A percentile compares a stretch with the other conserved stretches of the same genome.
These are phyloP conservation scores for Mercenaria mercenaria DNA, from an alignment of 1,140 invertebrate species.

Conservation along the genomic window DNA sequence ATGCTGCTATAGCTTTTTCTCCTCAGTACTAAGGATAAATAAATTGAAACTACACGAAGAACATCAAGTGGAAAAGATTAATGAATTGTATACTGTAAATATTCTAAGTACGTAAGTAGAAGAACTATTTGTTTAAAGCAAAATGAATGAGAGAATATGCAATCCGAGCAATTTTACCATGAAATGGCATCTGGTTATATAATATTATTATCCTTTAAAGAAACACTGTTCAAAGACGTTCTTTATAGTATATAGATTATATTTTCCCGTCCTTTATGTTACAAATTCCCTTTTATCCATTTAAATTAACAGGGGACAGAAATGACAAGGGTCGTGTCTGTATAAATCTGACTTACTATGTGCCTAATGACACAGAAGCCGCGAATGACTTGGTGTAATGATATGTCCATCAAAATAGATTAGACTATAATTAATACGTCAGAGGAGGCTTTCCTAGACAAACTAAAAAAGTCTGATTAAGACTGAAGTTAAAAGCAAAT, in stretches of 20 bases:
- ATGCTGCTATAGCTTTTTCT: background rate
- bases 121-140: too few relatives aligned
- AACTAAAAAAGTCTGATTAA: constrained; percentile 13
- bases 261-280: too few relatives aligned
- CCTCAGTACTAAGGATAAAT: background rate
- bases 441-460: constrained; percentile 14
- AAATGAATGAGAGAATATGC: too few relatives aligned
- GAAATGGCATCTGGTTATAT: too few relatives aligned
- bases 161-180: too few relatives aligned
- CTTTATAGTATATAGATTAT: too few relatives aligned
- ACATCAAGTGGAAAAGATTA: background rate
- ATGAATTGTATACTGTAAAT: background rate
- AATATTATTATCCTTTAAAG: too few relatives aligned
- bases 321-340: background rate
- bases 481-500: constrained; percentile 3
- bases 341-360: constrained; percentile 18
- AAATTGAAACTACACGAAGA: background rate
- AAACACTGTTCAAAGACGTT: too few relatives aligned
- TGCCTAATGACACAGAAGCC: constrained; percentile 32
- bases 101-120: too few relatives aligned
- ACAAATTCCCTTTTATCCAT: background rate
- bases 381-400: constrained; percentile 30
- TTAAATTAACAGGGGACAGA: constrained; percentile 11
- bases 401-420: constrained; percentile 66
- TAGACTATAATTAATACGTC: constrained; percentile 61